A percentile compares a stretch with the other conserved stretches of the same genome.
These are phyloP conservation scores for Edolisoma coerulescens DNA, from an alignment of 2,113 vertebrate species.

Conservation along the genomic window DNA sequence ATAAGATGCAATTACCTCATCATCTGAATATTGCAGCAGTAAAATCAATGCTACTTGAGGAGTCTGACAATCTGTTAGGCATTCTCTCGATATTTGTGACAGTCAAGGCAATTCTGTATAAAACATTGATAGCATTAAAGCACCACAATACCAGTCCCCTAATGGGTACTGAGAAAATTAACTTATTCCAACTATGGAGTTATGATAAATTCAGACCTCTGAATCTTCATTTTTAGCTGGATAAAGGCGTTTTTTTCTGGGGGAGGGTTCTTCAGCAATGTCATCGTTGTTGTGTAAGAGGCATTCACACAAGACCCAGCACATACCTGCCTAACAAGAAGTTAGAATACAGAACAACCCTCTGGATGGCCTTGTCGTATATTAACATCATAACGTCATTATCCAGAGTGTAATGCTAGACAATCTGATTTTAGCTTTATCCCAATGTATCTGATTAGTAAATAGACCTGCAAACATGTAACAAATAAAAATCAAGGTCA, in stretches of 20 bases:
- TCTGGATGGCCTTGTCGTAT: neutral
- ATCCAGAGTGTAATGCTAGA: neutral
- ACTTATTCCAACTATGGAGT: neutral
- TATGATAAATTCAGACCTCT: constrained; percentile 43
- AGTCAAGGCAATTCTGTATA: constrained; percentile 56
- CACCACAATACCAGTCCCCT: neutral
- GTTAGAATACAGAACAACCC: neutral
- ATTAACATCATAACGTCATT: neutral
- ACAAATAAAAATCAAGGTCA: neutral
- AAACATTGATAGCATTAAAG: constrained; percentile 67
- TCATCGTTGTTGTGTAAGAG: neutral
- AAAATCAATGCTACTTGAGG: constrained; percentile 72
- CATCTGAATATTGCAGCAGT: constrained; percentile 51
- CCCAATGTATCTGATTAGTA: neutral
- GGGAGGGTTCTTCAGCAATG: neutral
- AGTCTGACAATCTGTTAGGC: constrained; percentile 67
- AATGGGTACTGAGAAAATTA: constrained; percentile 31
- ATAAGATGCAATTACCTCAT: constrained; percentile 74
- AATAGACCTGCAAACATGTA: neutral
- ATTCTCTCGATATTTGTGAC: constrained; percentile 56
- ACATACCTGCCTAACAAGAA: neutral
- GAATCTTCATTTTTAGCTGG: constrained; percentile 10
- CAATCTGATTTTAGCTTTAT: neutral
- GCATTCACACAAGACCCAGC: neutral
- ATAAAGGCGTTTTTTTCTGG: neutral